Evolutionary conservation across 92 coral and sea anemone species (phyloP), one percentile per base, ranked within the genome.

Genomic region (Paramuricea clavata): DNA sequence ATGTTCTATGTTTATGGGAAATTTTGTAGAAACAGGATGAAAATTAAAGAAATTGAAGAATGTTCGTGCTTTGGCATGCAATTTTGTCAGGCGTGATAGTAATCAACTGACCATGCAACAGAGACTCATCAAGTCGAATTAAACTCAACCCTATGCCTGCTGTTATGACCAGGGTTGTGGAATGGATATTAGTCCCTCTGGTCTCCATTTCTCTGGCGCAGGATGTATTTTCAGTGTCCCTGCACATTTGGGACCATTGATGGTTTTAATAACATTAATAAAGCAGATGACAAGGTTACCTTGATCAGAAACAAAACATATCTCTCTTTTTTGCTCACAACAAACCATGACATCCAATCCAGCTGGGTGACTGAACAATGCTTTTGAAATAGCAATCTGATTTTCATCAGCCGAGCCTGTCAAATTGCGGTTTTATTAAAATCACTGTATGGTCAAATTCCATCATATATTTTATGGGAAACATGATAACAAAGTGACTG

Each of bases 351-450:
- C 92, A 81, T 91, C 94, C 34, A 93, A 82, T 10, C 94, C 92
- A 39, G 93, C 87, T 50, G 94, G 96, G 56, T 85, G 91, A 5
- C 89, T 86, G 57, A 91, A 91, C 61, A 90, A 64, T 69, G 81
- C 81, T 50, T 47, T 76, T 7, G 36, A 33, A 1, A 6, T 6
- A 22, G 25, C 42, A 0, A 76, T 56, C 23, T 23, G 15, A 3
- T 76, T 76, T 43, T 8, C 33, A 31, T 72, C 12, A 22, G 81
- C 65, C n/a, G 34, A 44, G 13, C 81, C 65, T 76, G 13, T 11
- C n/a, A 12, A 34, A 10, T 3, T 10, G 5, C n/a, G n/a, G n/a
- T n/a, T n/a, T n/a, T n/a, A 17, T 25, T 13, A 23, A 12, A 19
- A 3, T 22, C 16, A 26, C 2, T 9, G 33, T 33, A 15, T 4